A percentile compares a stretch with the other conserved stretches of the same genome.
Conservation (phyloP, 1,140 invertebrate genomes). For the Trypoxylus dichotomus region DNA sequence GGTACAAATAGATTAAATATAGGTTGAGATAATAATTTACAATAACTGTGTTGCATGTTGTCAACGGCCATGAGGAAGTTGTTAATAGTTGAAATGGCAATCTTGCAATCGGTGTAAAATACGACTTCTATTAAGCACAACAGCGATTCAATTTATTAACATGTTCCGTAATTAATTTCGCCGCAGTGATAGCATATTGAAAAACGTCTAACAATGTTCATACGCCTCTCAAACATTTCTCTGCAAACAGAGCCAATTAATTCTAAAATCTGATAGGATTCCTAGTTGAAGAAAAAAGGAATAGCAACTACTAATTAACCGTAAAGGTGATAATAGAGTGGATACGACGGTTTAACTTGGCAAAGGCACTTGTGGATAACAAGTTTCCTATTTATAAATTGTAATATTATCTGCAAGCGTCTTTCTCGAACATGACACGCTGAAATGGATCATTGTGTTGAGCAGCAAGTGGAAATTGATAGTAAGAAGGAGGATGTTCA, state of each 20-base stretch:
- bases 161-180: neutral
- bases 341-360: neutral
- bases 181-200: neutral
- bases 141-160: constrained; percentile 2
- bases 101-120: constrained; percentile 2
- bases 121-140: neutral
- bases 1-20: constrained; percentile 4
- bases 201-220: neutral
- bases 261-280: neutral
- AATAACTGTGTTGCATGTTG: constrained; percentile 6
- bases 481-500: no score
- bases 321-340: neutral
- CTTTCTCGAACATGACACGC: neutral
- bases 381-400: neutral
- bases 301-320: neutral
- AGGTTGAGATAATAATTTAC: constrained; percentile 7
- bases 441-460: neutral
- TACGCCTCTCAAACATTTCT: neutral
- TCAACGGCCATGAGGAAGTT: neutral
- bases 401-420: neutral
- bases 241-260: neutral
- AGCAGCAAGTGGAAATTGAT: no score
- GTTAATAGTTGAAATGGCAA: neutral
- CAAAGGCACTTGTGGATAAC: neutral
- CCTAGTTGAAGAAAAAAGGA: neutral